Evolutionary conservation across 2,797 vertebrate species (phyloP).

Genomic region (Zalophus californianus): DNA sequence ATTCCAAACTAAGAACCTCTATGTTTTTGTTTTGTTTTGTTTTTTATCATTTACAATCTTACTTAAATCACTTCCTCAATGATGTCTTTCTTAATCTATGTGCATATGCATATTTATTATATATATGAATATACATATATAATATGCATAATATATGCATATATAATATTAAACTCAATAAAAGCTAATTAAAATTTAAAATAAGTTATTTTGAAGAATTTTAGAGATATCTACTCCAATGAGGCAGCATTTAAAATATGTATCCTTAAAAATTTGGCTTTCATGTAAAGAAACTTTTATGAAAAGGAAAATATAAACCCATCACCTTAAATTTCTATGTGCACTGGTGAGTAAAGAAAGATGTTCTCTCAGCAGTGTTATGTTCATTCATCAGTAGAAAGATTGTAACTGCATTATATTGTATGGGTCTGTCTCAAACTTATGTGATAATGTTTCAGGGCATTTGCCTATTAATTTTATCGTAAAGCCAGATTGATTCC

Average conservation of each 20-base stretch:
- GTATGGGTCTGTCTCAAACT: neutral
- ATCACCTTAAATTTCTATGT: neutral
- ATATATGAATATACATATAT: neutral
- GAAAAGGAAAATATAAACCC: neutral
- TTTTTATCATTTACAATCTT: neutral
- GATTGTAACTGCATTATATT: neutral
- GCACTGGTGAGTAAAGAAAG: neutral
- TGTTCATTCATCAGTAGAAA: neutral
- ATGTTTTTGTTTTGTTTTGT: neutral
- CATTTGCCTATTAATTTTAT: conserved; percentile 56
- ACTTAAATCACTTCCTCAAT: neutral
- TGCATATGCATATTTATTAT: neutral
- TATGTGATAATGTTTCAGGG: neutral
- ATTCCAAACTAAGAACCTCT: neutral
- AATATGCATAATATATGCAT: neutral
- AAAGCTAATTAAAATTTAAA: neutral
- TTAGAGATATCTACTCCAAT: neutral
- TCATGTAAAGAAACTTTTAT: neutral
- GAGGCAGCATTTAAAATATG: neutral
- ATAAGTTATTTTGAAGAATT: neutral
- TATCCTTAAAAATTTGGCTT: neutral
- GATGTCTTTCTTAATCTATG: neutral
- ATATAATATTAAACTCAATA: neutral
- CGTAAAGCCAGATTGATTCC: conserved; percentile 63
- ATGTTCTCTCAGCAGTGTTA: neutral